Evolutionary conservation across 37 sponge, comb jelly and placozoan species (phyloP).

Genomic region (Cliona cf. orientalis): DNA sequence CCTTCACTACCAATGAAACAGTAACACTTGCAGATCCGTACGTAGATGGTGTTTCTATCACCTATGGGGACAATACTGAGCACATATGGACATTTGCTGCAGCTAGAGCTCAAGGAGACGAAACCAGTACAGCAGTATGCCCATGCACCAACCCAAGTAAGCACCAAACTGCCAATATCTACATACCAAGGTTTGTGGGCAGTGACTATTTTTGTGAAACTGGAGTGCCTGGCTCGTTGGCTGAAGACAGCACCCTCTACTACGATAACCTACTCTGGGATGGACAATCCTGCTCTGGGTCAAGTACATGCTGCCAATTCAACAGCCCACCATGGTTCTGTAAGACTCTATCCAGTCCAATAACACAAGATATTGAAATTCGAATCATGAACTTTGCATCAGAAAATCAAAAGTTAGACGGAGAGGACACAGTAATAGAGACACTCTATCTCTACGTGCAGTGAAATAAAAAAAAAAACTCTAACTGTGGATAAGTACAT

Average conservation of each 20-base stretch:
- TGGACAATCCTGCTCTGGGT: neutral
- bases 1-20: neutral
- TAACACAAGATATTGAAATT: no score
- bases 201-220: neutral
- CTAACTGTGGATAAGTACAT: no score
- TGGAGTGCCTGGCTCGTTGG: neutral
- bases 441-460: no score
- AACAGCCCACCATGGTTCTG: conserved; percentile 17
- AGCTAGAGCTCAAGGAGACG: neutral
- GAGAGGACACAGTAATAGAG: no score
- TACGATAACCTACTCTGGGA: conserved; percentile 13
- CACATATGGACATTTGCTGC: neutral
- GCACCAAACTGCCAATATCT: no score
- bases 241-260: no score
- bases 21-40: neutral
- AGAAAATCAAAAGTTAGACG: no score
- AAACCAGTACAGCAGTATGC: neutral
- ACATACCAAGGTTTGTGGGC: neutral
- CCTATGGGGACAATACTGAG: neutral
- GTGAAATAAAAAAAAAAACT: no score
- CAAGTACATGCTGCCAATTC: neutral
- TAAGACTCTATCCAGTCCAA: neutral
- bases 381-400: no score
- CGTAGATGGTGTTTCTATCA: conserved; percentile 10
- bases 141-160: neutral